A percentile compares a stretch with the other conserved stretches of the same genome.
phyloP scores from a whole-genome alignment of 2,113 vertebrate species.

The Poeciliopsis retropinna region DNA sequence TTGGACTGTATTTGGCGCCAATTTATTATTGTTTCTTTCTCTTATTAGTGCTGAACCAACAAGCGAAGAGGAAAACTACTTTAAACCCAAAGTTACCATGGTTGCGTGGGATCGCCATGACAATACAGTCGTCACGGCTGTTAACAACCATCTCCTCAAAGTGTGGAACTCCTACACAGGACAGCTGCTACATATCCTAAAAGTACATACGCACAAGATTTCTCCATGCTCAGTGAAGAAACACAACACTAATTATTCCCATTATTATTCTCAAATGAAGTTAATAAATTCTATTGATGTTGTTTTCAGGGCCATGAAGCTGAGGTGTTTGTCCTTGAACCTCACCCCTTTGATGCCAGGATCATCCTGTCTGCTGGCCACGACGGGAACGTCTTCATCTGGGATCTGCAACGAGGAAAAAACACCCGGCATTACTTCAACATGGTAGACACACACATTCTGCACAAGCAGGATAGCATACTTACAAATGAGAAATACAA shows the following conservation, averaged over 20 bases:
- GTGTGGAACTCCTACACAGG: constrained; percentile 96
- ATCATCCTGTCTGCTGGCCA: constrained; percentile 97
- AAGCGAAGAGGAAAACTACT: constrained; percentile 88
- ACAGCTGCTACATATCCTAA: constrained; percentile 91
- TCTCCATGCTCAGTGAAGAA: not conserved
- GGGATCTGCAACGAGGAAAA: constrained; percentile 91
- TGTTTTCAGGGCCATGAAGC: constrained; percentile 90
- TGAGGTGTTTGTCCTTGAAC: constrained; percentile 97
- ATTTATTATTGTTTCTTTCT: not conserved
- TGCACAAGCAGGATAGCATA: not conserved
- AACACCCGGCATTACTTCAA: constrained; percentile 95
- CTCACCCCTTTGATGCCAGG: constrained; percentile 94
- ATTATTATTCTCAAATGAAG: not conserved
- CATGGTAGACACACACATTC: constrained; percentile 79
- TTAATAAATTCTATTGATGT: not conserved
- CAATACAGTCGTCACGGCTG: constrained; percentile 93
- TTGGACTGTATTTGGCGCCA: not conserved
- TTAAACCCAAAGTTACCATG: constrained; percentile 98
- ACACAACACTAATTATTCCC: not conserved
- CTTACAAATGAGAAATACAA: not conserved
- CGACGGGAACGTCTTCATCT: constrained; percentile 95
- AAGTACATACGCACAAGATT: constrained; percentile 75
- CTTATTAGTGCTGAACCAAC: constrained; percentile 61
- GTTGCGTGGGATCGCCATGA: constrained; percentile 97
- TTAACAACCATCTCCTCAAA: constrained; percentile 96